Conservation (phyloP, 2,797 vertebrate species). For the Anguilla pacifica region DNA sequence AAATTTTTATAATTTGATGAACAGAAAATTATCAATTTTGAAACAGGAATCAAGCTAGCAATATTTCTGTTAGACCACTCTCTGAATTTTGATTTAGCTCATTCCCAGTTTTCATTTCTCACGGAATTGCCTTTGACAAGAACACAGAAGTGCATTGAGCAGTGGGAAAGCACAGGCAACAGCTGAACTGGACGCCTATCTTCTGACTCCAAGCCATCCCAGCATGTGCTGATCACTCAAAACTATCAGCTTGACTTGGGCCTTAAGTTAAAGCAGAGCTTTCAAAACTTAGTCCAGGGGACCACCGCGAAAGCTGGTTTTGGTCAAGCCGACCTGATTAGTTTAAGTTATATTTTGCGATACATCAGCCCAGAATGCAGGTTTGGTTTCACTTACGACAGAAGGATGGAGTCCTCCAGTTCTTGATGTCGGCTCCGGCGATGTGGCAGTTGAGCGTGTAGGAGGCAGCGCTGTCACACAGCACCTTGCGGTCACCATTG, state of each 20-base stretch:
- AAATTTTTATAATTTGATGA: neutral
- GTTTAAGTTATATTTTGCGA: neutral
- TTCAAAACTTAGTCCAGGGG: no score
- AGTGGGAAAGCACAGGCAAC: neutral
- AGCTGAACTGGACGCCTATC: neutral
- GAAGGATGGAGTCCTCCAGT: conserved; percentile 70
- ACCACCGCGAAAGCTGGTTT: neutral
- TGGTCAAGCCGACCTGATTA: neutral
- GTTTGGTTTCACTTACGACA: conserved; percentile 65
- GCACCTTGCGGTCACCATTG: conserved; percentile 55
- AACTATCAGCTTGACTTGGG: neutral
- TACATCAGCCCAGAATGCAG: neutral
- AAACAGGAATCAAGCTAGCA: no score
- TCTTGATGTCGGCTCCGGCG: conserved; percentile 57
- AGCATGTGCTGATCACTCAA: neutral
- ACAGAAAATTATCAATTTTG: neutral
- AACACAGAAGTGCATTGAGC: neutral
- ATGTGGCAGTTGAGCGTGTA: conserved; percentile 66
- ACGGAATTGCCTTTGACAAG: no score
- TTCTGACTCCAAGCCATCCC: neutral
- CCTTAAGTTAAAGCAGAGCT: neutral
- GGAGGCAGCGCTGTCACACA: conserved; percentile 67
- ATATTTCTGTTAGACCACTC: no score
- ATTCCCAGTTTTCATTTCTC: no score
- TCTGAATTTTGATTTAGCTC: no score